Evolutionary conservation across 64 coral and sea anemone genomes (phyloP).

Genomic region (Stichodactyla mertensii): DNA sequence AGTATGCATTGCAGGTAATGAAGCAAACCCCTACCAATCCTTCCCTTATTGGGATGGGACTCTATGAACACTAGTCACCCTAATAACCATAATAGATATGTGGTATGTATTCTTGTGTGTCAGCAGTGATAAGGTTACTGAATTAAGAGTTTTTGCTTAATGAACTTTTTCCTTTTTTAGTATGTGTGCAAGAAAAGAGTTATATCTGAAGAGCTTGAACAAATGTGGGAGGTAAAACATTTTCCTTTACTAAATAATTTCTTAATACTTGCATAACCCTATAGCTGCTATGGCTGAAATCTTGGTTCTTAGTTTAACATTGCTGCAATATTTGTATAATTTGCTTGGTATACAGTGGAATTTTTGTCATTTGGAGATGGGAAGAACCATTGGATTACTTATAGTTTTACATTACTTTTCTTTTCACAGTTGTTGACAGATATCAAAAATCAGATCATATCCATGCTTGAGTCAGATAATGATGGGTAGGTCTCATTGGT

Average conservation of each 20-base stretch:
- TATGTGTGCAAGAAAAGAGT: slow-evolving; percentile 91
- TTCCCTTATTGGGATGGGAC: neutral
- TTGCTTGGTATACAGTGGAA: too few species aligned
- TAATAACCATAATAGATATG: too few species aligned
- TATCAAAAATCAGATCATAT: slow-evolving; percentile 93
- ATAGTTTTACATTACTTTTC: neutral
- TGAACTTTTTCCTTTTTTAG: slow-evolving; percentile 11
- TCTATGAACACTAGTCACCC: too few species aligned
- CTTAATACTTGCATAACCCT: too few species aligned
- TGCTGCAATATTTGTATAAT: too few species aligned
- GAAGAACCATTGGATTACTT: too few species aligned
- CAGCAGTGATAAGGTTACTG: neutral
- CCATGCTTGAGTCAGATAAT: slow-evolving; percentile 90
- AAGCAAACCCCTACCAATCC: neutral
- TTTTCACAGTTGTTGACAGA: slow-evolving; percentile 62
- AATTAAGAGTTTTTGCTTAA: neutral
- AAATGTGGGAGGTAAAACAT: slow-evolving; percentile 84
- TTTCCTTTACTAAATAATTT: too few species aligned
- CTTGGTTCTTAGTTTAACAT: too few species aligned
- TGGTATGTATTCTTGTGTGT: too few species aligned
- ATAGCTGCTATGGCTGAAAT: too few species aligned
- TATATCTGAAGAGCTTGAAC: slow-evolving; percentile 82
- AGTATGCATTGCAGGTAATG: slow-evolving; percentile 76
- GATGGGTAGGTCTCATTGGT: slow-evolving; percentile 64
- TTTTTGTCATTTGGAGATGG: too few species aligned